Evolutionary conservation across 2,797 vertebrate genomes (phyloP).

Genomic region (Cuniculus paca): DNA sequence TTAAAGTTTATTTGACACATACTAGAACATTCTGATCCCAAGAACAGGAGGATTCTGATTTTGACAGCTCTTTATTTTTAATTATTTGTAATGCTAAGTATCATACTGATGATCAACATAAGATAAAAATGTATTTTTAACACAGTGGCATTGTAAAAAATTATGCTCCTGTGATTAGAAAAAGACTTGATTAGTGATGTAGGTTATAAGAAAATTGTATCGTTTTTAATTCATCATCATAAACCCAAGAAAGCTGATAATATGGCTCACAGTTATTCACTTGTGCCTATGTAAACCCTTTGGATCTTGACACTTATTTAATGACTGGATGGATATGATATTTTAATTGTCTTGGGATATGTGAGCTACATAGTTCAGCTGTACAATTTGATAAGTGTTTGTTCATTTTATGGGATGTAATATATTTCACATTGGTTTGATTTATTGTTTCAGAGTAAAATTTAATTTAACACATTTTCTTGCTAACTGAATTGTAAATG

Average conservation of each 20-base stretch:
- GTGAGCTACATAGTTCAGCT: conserved; percentile 52
- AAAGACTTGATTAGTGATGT: background rate
- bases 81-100: conserved; percentile 16
- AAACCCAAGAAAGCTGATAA: background rate
- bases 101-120: background rate
- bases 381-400: conserved; percentile 41
- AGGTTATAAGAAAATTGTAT: background rate
- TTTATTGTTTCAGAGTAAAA: conserved; percentile 72
- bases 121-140: conserved; percentile 9
- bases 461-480: conserved; percentile 70
- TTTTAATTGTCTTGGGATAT: conserved; percentile 64
- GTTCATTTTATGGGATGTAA: conserved; percentile 69
- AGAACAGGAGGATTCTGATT: background rate
- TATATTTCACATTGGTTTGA: conserved; percentile 74
- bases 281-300: conserved; percentile 34
- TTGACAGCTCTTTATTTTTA: background rate
- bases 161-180: conserved; percentile 14
- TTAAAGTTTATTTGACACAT: background rate
- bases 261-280: conserved; percentile 45
- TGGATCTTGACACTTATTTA: conserved; percentile 61
- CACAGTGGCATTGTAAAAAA: background rate
- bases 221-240: conserved; percentile 22
- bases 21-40: conserved; percentile 2
- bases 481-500: conserved; percentile 66
- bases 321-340: conserved; percentile 22